Evolutionary conservation across 2,888 invertebrate species (phyloP), one percentile per base, ranked within the genome.

Genomic region (Coelopa pilipes): DNA sequence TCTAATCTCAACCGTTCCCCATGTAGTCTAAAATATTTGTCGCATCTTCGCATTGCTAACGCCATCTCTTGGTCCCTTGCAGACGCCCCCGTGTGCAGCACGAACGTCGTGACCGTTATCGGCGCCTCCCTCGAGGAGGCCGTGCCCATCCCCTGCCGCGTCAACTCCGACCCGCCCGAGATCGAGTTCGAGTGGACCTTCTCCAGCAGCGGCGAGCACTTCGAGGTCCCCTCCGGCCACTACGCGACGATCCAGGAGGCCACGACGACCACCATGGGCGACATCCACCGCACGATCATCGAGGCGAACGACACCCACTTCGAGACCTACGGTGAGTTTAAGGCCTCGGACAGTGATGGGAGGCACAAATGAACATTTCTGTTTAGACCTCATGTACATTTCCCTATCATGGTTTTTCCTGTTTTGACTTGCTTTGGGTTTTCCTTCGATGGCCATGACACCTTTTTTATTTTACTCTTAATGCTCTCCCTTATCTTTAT

Each of bases 151-250:
- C 91, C 92, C n/a, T 96, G 96, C 86, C 93, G 95, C 78, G 95
- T 96, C 75, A 93, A 95, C 46, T 95, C 96, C 47, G 95, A 96
- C 88, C 96, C 96, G 0, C 92, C 92, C 76, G 93, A 94, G 82
- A 94, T 96, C 78, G 92, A 91, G 73, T 96, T 96, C 87, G 91
- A 93, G 81, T 96, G 96, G 96, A 94, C 95, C 83, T 95, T 96
- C 88, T 96, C 95, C 86, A 95, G 95, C 85, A 95, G 95, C 81
- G 95, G 95, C 15, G 95, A 95, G 84, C 94, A 93, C 83, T 92
- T 94, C 78, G 94, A 94, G 81, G 93, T 94, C 1, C 91, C 93
- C 4, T 92, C 94, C 3, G 91, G 87, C 21, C 88, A 88, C 79
- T 88, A 88, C 82, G 87, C 91, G n/a, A 90, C 91, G 77, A 88